Evolutionary conservation across 1,140 invertebrate species (phyloP).

Genomic region (Halyomorpha halys): DNA sequence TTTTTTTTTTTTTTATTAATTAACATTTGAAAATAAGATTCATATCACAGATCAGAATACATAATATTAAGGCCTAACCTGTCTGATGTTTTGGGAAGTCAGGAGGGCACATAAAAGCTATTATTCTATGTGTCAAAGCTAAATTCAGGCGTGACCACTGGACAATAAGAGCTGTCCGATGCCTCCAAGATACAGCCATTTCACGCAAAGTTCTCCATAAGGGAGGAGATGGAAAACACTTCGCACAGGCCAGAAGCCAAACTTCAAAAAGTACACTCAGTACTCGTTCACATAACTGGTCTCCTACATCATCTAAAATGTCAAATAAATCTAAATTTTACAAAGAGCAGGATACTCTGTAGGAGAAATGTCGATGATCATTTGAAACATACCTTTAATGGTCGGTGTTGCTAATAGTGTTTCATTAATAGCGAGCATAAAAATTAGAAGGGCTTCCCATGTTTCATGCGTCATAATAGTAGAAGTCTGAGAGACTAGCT

Average conservation of each 20-base stretch:
- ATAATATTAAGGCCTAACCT: constrained; percentile 42
- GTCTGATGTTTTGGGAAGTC: constrained; percentile 76
- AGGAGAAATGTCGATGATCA: no score
- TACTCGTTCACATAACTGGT: constrained; percentile 87
- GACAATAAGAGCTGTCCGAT: constrained; percentile 80
- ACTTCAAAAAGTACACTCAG: constrained; percentile 89
- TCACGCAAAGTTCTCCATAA: constrained; percentile 92
- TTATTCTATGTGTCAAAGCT: constrained; percentile 69
- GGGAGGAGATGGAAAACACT: constrained; percentile 83
- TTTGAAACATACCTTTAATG: constrained; percentile 44
- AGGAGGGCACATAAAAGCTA: constrained; percentile 82
- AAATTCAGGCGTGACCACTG: constrained; percentile 93
- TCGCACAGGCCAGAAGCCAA: constrained; percentile 79
- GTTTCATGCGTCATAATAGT: constrained; percentile 68
- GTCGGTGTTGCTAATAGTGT: constrained; percentile 82
- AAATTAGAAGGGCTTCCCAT: constrained; percentile 81
- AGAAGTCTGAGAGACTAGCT: constrained; percentile 75
- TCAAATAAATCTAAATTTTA: background rate
- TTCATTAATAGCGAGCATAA: constrained; percentile 87
- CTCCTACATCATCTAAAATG: constrained; percentile 72
- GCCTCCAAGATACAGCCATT: constrained; percentile 84
- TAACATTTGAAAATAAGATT: no score
- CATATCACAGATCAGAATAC: no score
- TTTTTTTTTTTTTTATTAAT: no score
- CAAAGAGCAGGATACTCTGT: no score